These are phyloP conservation scores for Eufriesea mexicana DNA, from an alignment of 1,140 invertebrate genomes.

Conservation along the genomic window DNA sequence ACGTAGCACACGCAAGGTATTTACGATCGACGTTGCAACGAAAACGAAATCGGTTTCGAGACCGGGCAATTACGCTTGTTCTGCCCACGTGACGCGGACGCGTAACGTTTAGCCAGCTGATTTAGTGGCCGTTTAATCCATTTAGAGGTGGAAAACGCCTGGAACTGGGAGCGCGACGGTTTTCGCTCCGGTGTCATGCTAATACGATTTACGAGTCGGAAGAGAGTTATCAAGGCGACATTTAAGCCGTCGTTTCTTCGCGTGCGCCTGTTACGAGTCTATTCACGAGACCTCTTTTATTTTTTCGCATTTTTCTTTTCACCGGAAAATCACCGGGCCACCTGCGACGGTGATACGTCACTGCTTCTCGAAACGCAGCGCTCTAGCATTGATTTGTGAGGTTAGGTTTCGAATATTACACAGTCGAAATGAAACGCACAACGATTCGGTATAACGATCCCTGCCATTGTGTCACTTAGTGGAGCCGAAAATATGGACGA, in stretches of 20 bases:
- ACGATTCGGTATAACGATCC: too few species aligned
- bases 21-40: constrained; percentile 13
- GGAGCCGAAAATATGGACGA: too few species aligned
- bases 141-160: constrained; percentile 39
- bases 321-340: not conserved
- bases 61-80: constrained; percentile 37
- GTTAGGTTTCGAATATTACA: not conserved
- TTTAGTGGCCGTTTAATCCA: constrained; percentile 47
- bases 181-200: constrained; percentile 39
- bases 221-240: constrained; percentile 38
- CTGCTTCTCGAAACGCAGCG: not conserved
- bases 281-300: not conserved
- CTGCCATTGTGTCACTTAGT: too few species aligned
- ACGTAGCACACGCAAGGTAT: not conserved
- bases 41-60: constrained; percentile 9
- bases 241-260: constrained; percentile 26
- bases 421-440: too few species aligned
- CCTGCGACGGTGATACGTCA: constrained; percentile 1
- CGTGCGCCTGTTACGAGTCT: too few species aligned
- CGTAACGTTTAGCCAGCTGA: constrained; percentile 42
- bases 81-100: constrained; percentile 28
- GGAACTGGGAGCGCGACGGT: not conserved
- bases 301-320: not conserved
- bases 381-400: not conserved
- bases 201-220: constrained; percentile 52